Conservation (phyloP, 2,888 invertebrate genomes). For the Lycia hirtaria region DNA sequence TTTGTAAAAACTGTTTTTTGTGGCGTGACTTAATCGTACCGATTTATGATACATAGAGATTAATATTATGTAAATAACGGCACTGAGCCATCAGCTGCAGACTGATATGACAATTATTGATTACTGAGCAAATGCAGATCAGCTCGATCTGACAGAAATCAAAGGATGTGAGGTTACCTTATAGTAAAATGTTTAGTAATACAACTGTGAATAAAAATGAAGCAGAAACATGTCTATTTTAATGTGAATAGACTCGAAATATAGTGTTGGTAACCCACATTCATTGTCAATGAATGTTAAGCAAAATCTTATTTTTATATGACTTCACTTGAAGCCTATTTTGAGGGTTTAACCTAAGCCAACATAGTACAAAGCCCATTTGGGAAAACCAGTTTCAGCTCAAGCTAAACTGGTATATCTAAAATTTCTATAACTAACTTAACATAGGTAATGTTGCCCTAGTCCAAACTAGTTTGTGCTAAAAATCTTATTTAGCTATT, state of each 20-base stretch:
- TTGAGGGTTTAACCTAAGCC: no score
- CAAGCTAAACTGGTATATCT: no score
- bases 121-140: slow-evolving; percentile 7
- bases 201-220: slow-evolving; percentile 17
- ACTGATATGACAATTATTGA: background rate
- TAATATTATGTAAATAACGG: background rate
- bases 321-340: no score
- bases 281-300: no score
- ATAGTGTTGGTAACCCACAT: background rate
- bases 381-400: no score
- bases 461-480: no score
- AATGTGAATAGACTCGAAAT: background rate
- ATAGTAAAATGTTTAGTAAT: slow-evolving; percentile 17
- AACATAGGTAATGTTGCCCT: no score
- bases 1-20: background rate
- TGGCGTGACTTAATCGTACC: background rate
- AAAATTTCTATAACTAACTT: no score
- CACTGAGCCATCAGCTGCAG: slow-evolving; percentile 14
- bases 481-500: no score
- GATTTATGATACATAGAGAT: slow-evolving; percentile 9
- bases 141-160: slow-evolving; percentile 11
- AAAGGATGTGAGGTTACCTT: background rate
- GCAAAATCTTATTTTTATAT: no score
- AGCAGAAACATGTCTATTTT: slow-evolving; percentile 20
- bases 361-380: no score